Base-by-base conservation (phyloP, 2,888 invertebrate genomes). In the Phengaris arion region DNA sequence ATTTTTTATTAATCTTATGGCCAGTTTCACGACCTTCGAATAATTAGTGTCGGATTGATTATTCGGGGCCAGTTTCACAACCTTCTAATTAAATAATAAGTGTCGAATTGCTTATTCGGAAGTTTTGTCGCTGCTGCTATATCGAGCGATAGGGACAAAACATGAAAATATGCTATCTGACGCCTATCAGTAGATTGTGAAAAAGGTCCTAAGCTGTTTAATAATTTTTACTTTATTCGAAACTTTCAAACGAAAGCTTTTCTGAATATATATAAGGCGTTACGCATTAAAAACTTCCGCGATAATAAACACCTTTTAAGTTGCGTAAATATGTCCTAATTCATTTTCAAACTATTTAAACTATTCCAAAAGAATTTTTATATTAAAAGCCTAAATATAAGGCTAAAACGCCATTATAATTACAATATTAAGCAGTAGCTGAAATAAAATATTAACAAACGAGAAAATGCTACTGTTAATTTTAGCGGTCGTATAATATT, bases 331-430 rank as follows among this genome's bases (percentile, higher is more conserved):
- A 64, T 45, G 64, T 64, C 64, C 12, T 35, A 12, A 64, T 64
- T 12, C 35, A 64, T 64, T 12, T 64, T 64, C 12, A 64, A 64
- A 45, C 12, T 64, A 45, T 64, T 64, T 64, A 35, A 45, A 64
- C 35, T 64, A 64, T 64, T 64, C 64, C 64, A 64, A 64, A 35
- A 12, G 64, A 64, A 35, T 45, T 64, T 64, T 1, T 64, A 45
- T 64, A 64, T 64, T 64, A 64, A 13, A 64, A 64, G 35, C 64
- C 35, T 45, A 64, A 35, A 64, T 35, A 64, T 64, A 64, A 64
- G 2, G 35, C 4, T 35, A 3, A 35, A 35, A 35, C 4, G 22
- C 22, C 22, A 22, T 22, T 22, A 22, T 22, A 22, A 52, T 52
- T 52, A 52, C 52, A 52, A 2, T 52, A 8, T 52, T 52, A 35